Evolutionary conservation across 2,113 vertebrate genomes (phyloP), one percentile per base, ranked within the genome.

Genomic region (Ptilonorhynchus violaceus): DNA sequence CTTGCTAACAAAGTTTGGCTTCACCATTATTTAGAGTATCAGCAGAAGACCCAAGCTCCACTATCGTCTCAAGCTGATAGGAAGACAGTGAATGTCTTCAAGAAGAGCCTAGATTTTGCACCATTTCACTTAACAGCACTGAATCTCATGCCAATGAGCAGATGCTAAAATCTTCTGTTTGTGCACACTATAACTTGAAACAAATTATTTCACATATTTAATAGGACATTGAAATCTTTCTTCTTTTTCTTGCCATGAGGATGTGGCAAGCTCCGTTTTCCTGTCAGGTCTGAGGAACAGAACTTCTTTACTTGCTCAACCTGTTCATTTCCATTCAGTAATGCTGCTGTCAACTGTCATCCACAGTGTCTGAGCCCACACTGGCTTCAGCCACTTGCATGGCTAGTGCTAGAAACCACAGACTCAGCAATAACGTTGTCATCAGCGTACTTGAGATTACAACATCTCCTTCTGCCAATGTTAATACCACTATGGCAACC

Each of bases 381-480:
- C 85, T 60, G 30, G 39, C 47, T 96, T 67, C 77, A 96, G 89
- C 92, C 82, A 73, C 96, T 74, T 83, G 94, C 59, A 89, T 91
- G 95, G 59, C 74, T 25, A n/a, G 68, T 56, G 83, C 88, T 89
- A 64, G 93, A 98, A 98, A 98, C 53, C 96, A 95, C 97, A 93
- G 96, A 98, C 95, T 98, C 98, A 98, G 98, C 98, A 98, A 76
- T 77, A 93, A 62, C 93, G 79, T 92, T 98, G 97, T 98, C 97
- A 98, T 98, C 97, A 96, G 93, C 59, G n/a, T 64, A 70, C 93
- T 56, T 72, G 66, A 97, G 98, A 98, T 98, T 97, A 97, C 98
- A 98, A 97, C 98, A 98, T 98, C 98, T 98, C 98, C 98, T 98
- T 98, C 98, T 98, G 98, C 98, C 98, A 98, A 91, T 95, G 98